These are phyloP conservation scores for Acrobasis suavella DNA, from an alignment of 2,888 invertebrate species.

Conservation along the genomic window DNA sequence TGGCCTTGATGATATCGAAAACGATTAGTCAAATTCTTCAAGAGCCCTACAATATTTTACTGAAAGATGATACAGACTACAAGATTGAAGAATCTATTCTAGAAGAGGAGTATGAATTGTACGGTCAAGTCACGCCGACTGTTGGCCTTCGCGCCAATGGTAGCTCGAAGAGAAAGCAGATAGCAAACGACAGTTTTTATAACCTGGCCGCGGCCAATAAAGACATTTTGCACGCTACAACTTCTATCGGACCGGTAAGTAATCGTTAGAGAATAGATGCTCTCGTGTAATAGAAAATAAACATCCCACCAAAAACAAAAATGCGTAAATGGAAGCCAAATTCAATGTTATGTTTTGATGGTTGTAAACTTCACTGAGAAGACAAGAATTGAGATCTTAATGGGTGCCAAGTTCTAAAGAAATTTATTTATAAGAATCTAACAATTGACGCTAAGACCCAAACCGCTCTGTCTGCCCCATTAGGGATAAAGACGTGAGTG, in stretches of 20 bases:
- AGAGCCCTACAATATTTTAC: slow-evolving; percentile 39
- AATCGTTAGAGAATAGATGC: too few species aligned
- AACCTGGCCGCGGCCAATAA: not conserved
- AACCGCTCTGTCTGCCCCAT: too few species aligned
- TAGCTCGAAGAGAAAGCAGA: not conserved
- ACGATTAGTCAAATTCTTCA: slow-evolving; percentile 33
- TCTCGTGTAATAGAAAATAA: too few species aligned
- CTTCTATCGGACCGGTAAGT: not conserved
- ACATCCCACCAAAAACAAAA: too few species aligned
- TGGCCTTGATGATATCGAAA: slow-evolving; percentile 34
- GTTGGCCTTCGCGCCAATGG: not conserved
- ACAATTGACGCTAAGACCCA: too few species aligned
- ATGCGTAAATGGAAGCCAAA: too few species aligned
- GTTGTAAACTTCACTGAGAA: too few species aligned
- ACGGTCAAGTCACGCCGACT: not conserved
- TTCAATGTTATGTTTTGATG: too few species aligned
- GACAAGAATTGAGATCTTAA: too few species aligned
- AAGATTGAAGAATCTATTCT: slow-evolving; percentile 46
- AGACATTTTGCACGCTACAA: not conserved
- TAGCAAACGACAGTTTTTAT: not conserved
- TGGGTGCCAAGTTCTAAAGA: too few species aligned
- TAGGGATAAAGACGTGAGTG: too few species aligned
- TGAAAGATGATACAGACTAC: slow-evolving; percentile 45
- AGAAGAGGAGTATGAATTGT: slow-evolving; percentile 50
- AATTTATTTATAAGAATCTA: too few species aligned